phyloP scores from a whole-genome alignment of 2,797 vertebrate genomes.

The Clamator glandarius region DNA sequence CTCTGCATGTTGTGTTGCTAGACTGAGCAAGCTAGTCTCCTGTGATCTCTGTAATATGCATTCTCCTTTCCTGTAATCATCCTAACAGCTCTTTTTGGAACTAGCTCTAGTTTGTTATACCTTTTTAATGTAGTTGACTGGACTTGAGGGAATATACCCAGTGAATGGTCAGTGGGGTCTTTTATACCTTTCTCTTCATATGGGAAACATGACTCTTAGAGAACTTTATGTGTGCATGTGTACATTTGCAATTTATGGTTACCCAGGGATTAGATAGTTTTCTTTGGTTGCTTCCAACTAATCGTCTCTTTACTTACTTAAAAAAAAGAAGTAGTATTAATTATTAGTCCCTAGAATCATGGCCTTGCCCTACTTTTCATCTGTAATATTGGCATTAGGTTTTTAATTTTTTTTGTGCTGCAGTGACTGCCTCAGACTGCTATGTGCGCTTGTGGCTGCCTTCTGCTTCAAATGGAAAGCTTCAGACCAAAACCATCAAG shows the following conservation, averaged over 20 bases:
- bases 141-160: neutral
- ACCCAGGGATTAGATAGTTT: neutral
- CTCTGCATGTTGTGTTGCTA: neutral
- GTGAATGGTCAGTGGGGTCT: neutral
- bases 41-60: neutral
- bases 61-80: constrained; percentile 14
- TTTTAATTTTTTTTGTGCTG: constrained; percentile 26
- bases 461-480: constrained; percentile 74
- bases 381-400: neutral
- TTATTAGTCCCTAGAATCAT: neutral
- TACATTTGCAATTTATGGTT: neutral
- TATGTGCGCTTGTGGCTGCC: constrained; percentile 85
- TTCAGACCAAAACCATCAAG: constrained; percentile 77
- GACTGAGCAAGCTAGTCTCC: neutral
- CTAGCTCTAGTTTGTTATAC: constrained; percentile 9
- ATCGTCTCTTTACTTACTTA: neutral
- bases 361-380: neutral
- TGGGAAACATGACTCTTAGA: neutral
- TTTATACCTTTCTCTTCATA: neutral
- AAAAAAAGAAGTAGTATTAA: neutral
- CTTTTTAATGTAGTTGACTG: constrained; percentile 10
- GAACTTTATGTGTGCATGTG: constrained; percentile 3
- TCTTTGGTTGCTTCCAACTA: neutral
- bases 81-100: constrained; percentile 32
- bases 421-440: constrained; percentile 82